Evolutionary conservation across 2,888 invertebrate genomes (phyloP), one percentile per base, ranked within the genome.

Genomic region (Erebia aethiops): DNA sequence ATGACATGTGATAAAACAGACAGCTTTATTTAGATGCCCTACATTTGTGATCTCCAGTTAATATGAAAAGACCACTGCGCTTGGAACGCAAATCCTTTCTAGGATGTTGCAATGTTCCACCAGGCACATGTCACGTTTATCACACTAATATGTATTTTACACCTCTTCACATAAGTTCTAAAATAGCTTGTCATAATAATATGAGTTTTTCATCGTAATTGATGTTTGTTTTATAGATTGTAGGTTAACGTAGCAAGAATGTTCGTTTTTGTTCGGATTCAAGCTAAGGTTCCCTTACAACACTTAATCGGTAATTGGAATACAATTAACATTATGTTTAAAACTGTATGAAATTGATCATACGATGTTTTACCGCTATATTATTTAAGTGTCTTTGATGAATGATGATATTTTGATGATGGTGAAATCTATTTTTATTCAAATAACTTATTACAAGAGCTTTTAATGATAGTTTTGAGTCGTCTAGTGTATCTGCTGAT

Each of bases 11-110:
- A 26, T 26, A 26, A 26, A 26, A 26, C 26, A 26, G 26, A 26
- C 26, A 26, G 26, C n/a, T n/a, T n/a, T n/a, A n/a, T n/a, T n/a
- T n/a, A 35, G 35, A 35, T n/a, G n/a, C n/a, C n/a, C n/a, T n/a
- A n/a, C n/a, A 21, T 13, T 13, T 56, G 11, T n/a, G 13, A 61
- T 18, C 5, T 63, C 51, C 62, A 8, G 26, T 49, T 21, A 49
- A 9, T 63, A 51, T 64, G 64, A 64, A 64, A 35, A 11, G 7
- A 64, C 64, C 64, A 65, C 8, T 11, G 10, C 41, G 52, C 13
- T 16, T 52, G 64, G 64, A 65, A 26, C 64, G 54, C 64, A 54
- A 65, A 54, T 65, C 64, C 64, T 54, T 65, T 65, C 64, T 65
- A 65, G 64, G 64, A 65, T 65, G 64, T 65, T 54, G 64, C 54